Percentiles rank a stretch among this genome's conserved stretches.
Conservation (phyloP, 2,888 invertebrate genomes). For the Synanthedon myopaeformis region DNA sequence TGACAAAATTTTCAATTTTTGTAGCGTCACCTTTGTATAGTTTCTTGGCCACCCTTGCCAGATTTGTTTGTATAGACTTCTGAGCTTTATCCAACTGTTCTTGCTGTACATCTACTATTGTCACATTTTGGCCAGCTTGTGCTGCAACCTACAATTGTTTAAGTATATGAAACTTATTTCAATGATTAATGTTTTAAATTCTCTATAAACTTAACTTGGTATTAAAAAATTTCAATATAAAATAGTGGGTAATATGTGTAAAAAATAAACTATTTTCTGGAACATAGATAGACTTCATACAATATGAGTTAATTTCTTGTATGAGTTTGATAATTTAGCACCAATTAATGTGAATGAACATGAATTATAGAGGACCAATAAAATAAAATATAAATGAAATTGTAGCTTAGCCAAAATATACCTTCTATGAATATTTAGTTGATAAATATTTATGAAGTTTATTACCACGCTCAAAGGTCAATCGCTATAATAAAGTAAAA, state of each 20-base stretch:
- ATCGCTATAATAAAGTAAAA: not conserved
- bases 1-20: constrained; percentile 75
- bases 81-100: constrained; percentile 80
- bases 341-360: too few species aligned
- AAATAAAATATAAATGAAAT: too few species aligned
- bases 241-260: too few species aligned
- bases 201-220: too few species aligned
- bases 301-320: too few species aligned
- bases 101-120: constrained; percentile 81
- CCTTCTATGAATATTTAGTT: too few species aligned
- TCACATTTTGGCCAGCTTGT: constrained; percentile 84
- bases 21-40: constrained; percentile 75
- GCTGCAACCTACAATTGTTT: constrained; percentile 77
- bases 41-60: constrained; percentile 84
- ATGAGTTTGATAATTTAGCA: too few species aligned
- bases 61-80: constrained; percentile 75
- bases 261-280: too few species aligned
- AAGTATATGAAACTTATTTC: not conserved
- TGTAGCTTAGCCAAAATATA: too few species aligned
- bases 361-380: too few species aligned
- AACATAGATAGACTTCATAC: too few species aligned
- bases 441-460: not conserved
- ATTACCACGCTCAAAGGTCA: not conserved
- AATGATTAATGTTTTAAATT: not conserved
- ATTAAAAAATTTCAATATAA: too few species aligned